Evolutionary conservation across 2,113 vertebrate genomes (phyloP), one percentile per base, ranked within the genome.

Genomic region (Drymodes brunneopygia): DNA sequence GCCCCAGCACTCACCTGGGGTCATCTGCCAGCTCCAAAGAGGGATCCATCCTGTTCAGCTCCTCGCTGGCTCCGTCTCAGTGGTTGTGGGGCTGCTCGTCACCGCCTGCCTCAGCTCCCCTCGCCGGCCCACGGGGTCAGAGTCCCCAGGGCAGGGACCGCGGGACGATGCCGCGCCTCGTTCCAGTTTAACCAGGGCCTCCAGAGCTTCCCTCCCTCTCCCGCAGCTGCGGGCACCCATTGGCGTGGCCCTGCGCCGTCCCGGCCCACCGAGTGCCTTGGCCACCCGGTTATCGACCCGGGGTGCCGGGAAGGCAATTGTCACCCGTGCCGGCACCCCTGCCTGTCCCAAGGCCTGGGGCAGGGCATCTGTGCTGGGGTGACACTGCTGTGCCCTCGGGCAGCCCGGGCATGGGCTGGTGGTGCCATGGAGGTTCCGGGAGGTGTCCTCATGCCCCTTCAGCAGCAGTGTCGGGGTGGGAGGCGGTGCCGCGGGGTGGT

Each of bases 81-180:
- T 2, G 5, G 15, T 47, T 13, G 33, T 4, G 2, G 31, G 15
- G 38, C 64, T 53, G 60, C 50, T 81, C 7, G 1, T 51, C 77
- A 2, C 82, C 1, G 44, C 40, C 42, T 47, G 84, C 70, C 48
- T 86, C 4, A 0, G 80, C 56, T 88, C 35, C 61, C 15, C 22
- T 73, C 2, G 31, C 66, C 15, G 4, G 56, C 69, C 80, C 35
- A 0, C 13, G 4, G 89, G 96, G 94, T 96, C 96, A 97, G 96
- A 97, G 97, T 97, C 95, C 95, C 65, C 51, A 5, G 90, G 89
- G 89, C 89, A 70, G 92, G 64, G 91, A 94, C 51, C 36, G 38
- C 8, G 5, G 54, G 57, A 44, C 57, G 87, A 54, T 11, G 17
- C 58, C 38, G 45, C 12, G 20, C 71, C 67, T 73, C 2, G 35